These are phyloP conservation scores for Callipepla californica DNA, from an alignment of 2,113 vertebrate species.

Conservation along the genomic window DNA sequence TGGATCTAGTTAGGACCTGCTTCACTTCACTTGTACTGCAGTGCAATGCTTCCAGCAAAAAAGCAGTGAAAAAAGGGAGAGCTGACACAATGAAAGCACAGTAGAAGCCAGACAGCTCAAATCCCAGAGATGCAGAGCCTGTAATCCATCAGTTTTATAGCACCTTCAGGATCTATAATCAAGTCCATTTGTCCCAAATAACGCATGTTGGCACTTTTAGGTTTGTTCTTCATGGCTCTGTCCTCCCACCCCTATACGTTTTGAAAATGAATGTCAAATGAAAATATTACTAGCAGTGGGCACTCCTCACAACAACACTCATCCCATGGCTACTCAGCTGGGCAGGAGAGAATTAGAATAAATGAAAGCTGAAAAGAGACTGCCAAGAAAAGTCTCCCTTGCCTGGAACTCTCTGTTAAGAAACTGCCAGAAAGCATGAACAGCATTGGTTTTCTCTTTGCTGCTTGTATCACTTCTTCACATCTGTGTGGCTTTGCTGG, in stretches of 20 bases:
- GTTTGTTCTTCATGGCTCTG: background rate
- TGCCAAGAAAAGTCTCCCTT: background rate
- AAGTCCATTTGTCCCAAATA: slow-evolving; percentile 2
- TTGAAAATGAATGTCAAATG: background rate
- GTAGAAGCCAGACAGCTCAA: slow-evolving; percentile 48
- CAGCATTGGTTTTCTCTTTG: accelerated
- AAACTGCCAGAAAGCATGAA: background rate
- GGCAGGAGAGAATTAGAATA: background rate
- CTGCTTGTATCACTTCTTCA: background rate
- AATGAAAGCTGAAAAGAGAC: background rate
- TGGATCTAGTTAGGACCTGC: slow-evolving; percentile 31
- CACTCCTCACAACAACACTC: background rate
- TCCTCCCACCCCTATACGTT: accelerated
- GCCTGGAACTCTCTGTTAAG: background rate
- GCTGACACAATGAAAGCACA: slow-evolving; percentile 47
- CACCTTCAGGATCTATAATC: slow-evolving; percentile 42
- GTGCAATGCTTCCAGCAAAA: slow-evolving; percentile 26
- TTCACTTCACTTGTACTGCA: slow-evolving; percentile 27
- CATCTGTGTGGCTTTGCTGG: background rate
- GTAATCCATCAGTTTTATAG: slow-evolving; percentile 52
- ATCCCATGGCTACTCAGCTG: background rate
- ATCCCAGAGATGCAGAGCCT: slow-evolving; percentile 10
- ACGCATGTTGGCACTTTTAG: background rate
- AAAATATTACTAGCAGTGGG: background rate
- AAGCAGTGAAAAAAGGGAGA: background rate